A percentile compares a stretch with the other conserved stretches of the same genome.
phyloP scores from a whole-genome alignment of 2,113 vertebrate genomes.

The Ovibos moschatus region DNA sequence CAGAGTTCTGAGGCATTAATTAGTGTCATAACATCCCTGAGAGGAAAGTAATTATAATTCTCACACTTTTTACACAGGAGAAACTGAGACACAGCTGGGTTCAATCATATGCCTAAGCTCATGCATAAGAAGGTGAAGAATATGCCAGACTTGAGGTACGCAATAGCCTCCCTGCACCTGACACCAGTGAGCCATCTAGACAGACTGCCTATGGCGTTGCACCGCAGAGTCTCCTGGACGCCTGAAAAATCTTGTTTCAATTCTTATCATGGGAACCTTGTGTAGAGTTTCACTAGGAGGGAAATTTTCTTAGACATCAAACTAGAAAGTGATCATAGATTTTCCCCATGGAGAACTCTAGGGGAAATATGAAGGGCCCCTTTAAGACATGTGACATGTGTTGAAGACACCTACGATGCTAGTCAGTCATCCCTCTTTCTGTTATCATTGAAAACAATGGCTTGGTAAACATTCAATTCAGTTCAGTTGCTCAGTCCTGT shows the following conservation, averaged over 20 bases:
- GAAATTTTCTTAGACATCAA: neutral
- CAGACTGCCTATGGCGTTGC: accelerated
- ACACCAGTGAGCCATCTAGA: neutral
- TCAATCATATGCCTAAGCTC: neutral
- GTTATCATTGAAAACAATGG: neutral
- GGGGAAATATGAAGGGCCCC: neutral
- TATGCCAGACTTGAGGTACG: too few species aligned
- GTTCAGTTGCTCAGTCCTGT: neutral
- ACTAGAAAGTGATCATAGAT: neutral
- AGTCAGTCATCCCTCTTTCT: neutral
- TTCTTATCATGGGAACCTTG: neutral
- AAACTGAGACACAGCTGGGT: neutral
- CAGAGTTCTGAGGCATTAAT: constrained; percentile 58
- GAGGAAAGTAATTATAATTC: constrained; percentile 60
- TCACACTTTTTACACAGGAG: constrained; percentile 37
- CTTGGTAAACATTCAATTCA: neutral
- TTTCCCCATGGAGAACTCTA: neutral
- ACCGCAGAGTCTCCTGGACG: neutral
- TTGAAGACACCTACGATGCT: neutral
- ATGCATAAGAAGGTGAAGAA: neutral
- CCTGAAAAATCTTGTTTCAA: neutral
- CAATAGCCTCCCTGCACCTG: neutral
- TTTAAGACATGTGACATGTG: neutral
- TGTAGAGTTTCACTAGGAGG: neutral
- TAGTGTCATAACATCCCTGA: constrained; percentile 43